A percentile compares a stretch with the other conserved stretches of the same genome.
Conservation (phyloP, 2,888 invertebrate species). For the Aleiodes leptofemur region DNA sequence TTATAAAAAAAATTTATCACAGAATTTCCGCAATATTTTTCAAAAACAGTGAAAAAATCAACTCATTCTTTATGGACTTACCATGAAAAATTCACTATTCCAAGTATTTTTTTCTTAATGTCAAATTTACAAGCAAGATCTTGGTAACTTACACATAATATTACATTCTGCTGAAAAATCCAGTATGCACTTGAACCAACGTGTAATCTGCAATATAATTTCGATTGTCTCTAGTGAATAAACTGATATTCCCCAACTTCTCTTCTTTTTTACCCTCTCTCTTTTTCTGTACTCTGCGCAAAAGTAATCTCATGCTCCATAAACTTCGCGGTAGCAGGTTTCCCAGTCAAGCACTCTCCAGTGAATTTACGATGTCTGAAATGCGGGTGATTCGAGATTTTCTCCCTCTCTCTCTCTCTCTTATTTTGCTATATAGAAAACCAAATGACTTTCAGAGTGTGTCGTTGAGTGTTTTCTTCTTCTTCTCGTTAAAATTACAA, state of each 20-base stretch:
- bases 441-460: constrained; percentile 32
- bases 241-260: constrained; percentile 45
- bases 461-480: constrained; percentile 27
- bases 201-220: constrained; percentile 40
- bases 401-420: constrained; percentile 46
- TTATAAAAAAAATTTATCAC: too few relatives aligned
- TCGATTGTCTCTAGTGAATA: constrained; percentile 32
- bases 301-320: constrained; percentile 67
- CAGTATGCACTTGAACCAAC: constrained; percentile 1
- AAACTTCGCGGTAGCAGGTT: constrained; percentile 61
- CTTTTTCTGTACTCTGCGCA: constrained; percentile 51
- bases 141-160: constrained; percentile 17
- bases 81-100: too few relatives aligned
- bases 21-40: background rate
- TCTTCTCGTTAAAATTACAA: constrained; percentile 32
- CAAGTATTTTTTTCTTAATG: too few relatives aligned
- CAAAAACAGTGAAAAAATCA: background rate
- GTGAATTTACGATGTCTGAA: constrained; percentile 49
- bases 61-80: too few relatives aligned
- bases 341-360: constrained; percentile 49
- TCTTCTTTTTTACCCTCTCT: constrained; percentile 32
- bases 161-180: background rate
- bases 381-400: constrained; percentile 55
- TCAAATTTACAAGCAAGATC: constrained; percentile 33
- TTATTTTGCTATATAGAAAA: constrained; percentile 43